Evolutionary conservation across 1,140 invertebrate genomes (phyloP).

Genomic region (Reticulitermes speratus): DNA sequence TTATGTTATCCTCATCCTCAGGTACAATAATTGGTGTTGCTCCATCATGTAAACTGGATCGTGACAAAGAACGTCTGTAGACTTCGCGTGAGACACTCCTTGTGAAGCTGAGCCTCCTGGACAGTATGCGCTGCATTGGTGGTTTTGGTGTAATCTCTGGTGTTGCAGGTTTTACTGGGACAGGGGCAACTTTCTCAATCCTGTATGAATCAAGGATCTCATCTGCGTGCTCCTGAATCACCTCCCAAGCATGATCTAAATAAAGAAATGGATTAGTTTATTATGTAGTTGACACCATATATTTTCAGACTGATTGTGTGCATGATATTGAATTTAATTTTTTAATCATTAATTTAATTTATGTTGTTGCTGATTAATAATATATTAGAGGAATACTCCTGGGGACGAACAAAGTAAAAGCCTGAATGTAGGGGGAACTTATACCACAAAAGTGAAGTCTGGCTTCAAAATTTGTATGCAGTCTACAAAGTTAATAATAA

Average conservation of each 20-base stretch:
- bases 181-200: slow-evolving; percentile 40
- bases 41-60: slow-evolving; percentile 62
- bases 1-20: slow-evolving; percentile 47
- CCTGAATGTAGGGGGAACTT: no score
- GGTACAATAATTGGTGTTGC: slow-evolving; percentile 65
- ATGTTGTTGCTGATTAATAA: no score
- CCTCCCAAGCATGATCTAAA: slow-evolving; percentile 67
- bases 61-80: slow-evolving; percentile 58
- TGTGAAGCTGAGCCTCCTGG: slow-evolving; percentile 64
- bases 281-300: not conserved
- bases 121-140: slow-evolving; percentile 58
- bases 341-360: no score
- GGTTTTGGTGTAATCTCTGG: slow-evolving; percentile 50
- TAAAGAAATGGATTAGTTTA: slow-evolving; percentile 30
- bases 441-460: no score
- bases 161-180: slow-evolving; percentile 43
- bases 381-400: no score
- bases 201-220: slow-evolving; percentile 54
- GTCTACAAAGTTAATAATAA: no score
- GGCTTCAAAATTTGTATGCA: no score
- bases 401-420: no score
- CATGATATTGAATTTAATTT: no score
- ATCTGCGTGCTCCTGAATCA: slow-evolving; percentile 67
- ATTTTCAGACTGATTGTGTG: no score
- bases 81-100: slow-evolving; percentile 63